phyloP scores from a whole-genome alignment of 2,888 invertebrate species.

The Hypomecis punctinalis region DNA sequence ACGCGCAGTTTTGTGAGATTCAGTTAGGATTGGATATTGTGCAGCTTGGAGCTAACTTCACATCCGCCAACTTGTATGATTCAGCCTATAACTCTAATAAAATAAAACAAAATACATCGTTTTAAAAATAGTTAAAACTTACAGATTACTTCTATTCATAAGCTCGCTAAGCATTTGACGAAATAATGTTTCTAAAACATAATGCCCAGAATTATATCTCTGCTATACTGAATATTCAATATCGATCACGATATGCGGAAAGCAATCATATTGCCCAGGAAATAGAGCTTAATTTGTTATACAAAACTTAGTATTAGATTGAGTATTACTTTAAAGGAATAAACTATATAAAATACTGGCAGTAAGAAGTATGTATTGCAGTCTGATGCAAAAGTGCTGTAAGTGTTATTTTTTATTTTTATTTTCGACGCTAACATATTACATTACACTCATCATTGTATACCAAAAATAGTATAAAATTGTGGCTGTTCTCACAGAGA shows the following conservation, averaged over 20 bases:
- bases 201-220: not conserved
- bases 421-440: too few species aligned
- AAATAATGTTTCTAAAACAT: not conserved
- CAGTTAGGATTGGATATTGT: too few species aligned
- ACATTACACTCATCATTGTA: too few species aligned
- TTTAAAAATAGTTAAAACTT: too few species aligned
- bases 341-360: conserved; percentile 1
- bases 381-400: not conserved
- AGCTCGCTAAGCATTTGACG: not conserved
- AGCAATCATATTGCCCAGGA: conserved; percentile 60
- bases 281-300: conserved; percentile 48
- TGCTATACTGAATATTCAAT: conserved; percentile 1
- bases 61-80: too few species aligned
- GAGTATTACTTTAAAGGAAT: not conserved
- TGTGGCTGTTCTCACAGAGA: too few species aligned
- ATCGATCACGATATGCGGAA: conserved; percentile 36
- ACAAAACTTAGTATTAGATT: not conserved
- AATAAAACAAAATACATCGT: too few species aligned
- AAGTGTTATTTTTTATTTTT: not conserved
- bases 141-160: not conserved
- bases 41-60: too few species aligned
- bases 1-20: too few species aligned
- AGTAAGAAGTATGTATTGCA: conserved; percentile 2
- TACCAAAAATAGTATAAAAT: too few species aligned
- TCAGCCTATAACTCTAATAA: too few species aligned